A percentile compares a stretch with the other conserved stretches of the same genome.
Evolutionary conservation across 2,888 invertebrate species (phyloP).

Genomic region (Idaea aversata): DNA sequence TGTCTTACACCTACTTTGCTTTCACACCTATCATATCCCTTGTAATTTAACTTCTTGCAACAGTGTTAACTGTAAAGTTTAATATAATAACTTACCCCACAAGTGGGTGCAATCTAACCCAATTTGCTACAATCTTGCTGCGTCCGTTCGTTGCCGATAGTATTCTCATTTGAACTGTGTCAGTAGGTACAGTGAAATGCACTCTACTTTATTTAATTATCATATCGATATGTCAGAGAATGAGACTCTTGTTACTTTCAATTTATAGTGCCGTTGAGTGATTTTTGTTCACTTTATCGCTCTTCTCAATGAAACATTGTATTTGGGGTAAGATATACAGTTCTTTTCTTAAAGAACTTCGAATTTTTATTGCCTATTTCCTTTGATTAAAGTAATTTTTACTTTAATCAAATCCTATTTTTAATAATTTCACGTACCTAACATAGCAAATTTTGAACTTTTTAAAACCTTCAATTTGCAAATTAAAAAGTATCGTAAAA

Average conservation of each 20-base stretch:
- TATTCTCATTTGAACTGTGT: conserved; percentile 50
- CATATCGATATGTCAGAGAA: conserved; percentile 11
- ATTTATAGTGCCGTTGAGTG: neutral
- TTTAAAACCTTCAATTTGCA: too few species aligned
- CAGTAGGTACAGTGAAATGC: conserved; percentile 35
- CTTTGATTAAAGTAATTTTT: too few species aligned
- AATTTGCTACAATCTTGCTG: conserved; percentile 61
- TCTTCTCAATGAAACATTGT: neutral
- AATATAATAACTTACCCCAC: conserved; percentile 39
- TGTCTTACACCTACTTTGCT: neutral
- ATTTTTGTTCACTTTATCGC: neutral
- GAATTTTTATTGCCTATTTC: neutral
- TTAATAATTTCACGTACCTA: too few species aligned
- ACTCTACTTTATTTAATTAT: conserved; percentile 22
- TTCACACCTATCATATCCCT: neutral
- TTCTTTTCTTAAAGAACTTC: neutral
- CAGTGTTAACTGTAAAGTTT: neutral
- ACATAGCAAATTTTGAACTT: too few species aligned
- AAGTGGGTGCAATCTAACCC: conserved; percentile 64
- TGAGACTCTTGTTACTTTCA: conserved; percentile 5
- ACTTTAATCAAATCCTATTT: too few species aligned
- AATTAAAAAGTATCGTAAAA: too few species aligned
- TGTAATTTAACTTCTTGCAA: neutral
- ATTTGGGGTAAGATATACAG: neutral
- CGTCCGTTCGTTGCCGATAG: conserved; percentile 58